Evolutionary conservation across 1,140 invertebrate species (phyloP).

Genomic region (Bombus fervidus): DNA sequence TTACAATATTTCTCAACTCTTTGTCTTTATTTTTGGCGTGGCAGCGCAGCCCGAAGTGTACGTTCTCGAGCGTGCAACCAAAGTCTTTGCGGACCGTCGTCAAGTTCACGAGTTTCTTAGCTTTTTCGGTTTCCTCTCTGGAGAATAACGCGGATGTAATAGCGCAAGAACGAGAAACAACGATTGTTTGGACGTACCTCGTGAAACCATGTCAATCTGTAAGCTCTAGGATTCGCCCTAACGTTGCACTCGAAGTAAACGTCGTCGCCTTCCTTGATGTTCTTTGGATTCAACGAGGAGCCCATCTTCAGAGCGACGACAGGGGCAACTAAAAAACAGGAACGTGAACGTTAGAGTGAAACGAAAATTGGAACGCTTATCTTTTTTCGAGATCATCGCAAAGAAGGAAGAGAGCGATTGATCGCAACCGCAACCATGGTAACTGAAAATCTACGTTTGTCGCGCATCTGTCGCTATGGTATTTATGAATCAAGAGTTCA

Average conservation of each 20-base stretch:
- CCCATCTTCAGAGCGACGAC: conserved; percentile 83
- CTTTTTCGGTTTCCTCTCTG: not conserved
- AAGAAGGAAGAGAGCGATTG: not conserved
- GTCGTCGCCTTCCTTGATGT: conserved; percentile 85
- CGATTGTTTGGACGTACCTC: conserved; percentile 77
- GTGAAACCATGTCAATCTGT: conserved; percentile 85
- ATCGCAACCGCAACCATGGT: not conserved
- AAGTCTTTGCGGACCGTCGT: no score
- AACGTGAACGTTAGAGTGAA: conserved; percentile 8
- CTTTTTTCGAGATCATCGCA: no score
- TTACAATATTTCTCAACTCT: no score
- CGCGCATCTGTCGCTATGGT: conserved; percentile 8
- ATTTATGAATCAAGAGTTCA: conserved; percentile 51
- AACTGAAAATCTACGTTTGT: conserved; percentile 36
- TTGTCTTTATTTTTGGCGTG: no score
- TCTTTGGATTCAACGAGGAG: conserved; percentile 81
- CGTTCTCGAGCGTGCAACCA: not conserved
- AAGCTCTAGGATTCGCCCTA: conserved; percentile 84
- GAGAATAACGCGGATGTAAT: not conserved
- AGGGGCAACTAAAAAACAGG: conserved; percentile 81
- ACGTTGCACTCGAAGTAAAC: conserved; percentile 83
- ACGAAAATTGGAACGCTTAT: not conserved
- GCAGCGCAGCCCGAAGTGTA: not conserved
- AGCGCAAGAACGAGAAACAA: not conserved
- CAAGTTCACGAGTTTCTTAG: not conserved